Evolutionary conservation across 2,113 vertebrate species (phyloP), one percentile per base, ranked within the genome.

Genomic region (Cebidichthys violaceus): DNA sequence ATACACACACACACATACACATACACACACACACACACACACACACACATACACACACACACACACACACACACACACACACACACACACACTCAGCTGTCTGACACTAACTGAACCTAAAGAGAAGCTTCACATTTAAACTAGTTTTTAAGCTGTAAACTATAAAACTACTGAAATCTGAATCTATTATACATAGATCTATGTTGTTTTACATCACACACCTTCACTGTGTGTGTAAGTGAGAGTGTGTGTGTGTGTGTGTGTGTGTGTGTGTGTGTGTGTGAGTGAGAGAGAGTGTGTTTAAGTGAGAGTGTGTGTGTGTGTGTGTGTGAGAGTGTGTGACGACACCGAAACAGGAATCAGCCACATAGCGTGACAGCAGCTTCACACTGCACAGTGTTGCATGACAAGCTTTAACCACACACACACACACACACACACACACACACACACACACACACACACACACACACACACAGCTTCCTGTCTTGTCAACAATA

Each of bases 401-500:
- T 2, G 71, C 55, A 43, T 47, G 39, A 9, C 39, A n/a, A 33
- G 17, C 39, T 15, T 1, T 13, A 37, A 29, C n/a, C 70, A 33
- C 47, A 55, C 6, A 14, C 8, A 39, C 52, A 35, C 60, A 37
- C 27, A 60, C 29, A 33, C 29, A 64, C 61, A 64, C 33, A 64
- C 17, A 64, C 61, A 64, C 59, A 60, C 59, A 60, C 59, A 60
- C 59, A 60, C 14, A 29, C 57, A 13, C 41, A n/a, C 65, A 45
- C 64, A 35, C 20, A 20, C 54, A 9, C 75, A 69, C 62, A 52
- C 69, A 62, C 65, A 52, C 65, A 31, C 60, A 59, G 2, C 54
- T 76, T 79, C 79, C 79, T 79, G 66, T 79, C 35, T 8, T 35
- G 20, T 45, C 50, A 77, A 75, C 24, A 71, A 79, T 59, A 81